Evolutionary conservation across 2,888 invertebrate genomes (phyloP).

Genomic region (Minunthozetes semirufus): DNA sequence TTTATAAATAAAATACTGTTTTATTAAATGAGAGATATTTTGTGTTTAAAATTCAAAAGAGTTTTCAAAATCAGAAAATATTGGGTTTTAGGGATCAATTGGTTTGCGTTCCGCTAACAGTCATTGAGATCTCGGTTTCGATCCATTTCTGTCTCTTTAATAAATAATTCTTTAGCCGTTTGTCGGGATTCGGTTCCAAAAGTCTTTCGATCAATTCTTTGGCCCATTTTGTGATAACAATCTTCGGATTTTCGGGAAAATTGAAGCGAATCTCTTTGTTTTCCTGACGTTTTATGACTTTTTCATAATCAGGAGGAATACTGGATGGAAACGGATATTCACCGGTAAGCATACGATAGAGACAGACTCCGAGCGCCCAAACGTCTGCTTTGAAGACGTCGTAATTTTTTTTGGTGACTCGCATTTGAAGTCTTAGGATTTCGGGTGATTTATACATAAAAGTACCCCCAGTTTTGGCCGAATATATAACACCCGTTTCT

Average conservation of each 20-base stretch:
- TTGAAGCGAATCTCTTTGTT: background rate
- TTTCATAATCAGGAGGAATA: too few species aligned
- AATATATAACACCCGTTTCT: background rate
- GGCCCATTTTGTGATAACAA: background rate
- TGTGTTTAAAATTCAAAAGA: too few species aligned
- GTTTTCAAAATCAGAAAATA: too few species aligned
- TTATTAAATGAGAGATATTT: too few species aligned
- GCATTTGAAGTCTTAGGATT: background rate
- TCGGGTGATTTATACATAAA: background rate
- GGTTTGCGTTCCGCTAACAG: too few species aligned
- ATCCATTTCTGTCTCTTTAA: background rate
- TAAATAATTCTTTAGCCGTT: background rate
- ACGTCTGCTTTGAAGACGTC: background rate
- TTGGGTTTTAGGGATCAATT: too few species aligned
- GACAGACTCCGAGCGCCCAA: slow-evolving; percentile 9
- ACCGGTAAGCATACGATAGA: background rate
- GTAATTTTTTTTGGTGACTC: background rate
- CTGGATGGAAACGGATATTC: background rate
- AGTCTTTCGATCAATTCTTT: background rate
- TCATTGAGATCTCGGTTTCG: background rate
- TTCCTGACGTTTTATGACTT: background rate
- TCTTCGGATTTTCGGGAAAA: background rate
- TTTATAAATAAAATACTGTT: too few species aligned
- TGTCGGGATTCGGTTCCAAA: background rate
- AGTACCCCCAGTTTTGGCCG: background rate